Evolutionary conservation across 2,888 invertebrate species (phyloP).

Genomic region (Himalopsyche anomala): DNA sequence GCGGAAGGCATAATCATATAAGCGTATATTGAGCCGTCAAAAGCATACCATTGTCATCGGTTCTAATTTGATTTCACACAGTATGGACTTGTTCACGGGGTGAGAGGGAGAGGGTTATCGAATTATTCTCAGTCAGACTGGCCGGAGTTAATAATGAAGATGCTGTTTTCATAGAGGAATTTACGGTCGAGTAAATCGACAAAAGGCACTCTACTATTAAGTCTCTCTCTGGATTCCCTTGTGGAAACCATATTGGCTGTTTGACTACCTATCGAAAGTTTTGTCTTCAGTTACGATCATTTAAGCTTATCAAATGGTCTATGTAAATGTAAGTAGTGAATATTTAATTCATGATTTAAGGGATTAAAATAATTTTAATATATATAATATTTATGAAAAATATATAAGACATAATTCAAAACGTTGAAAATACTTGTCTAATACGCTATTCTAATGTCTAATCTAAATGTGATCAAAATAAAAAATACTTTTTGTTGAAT

Average conservation of each 20-base stretch:
- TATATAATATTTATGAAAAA: too few species aligned
- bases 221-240: background rate
- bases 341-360: too few species aligned
- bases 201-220: constrained; percentile 35
- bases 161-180: constrained; percentile 51
- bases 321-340: background rate
- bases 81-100: constrained; percentile 1
- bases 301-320: background rate
- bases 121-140: constrained; percentile 47
- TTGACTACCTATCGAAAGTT: constrained; percentile 38
- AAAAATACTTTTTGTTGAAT: too few species aligned
- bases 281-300: background rate
- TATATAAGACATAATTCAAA: too few species aligned
- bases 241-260: constrained; percentile 2
- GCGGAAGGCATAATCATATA: constrained; percentile 12
- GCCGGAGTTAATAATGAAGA: constrained; percentile 48
- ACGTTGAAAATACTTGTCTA: too few species aligned
- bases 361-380: too few species aligned
- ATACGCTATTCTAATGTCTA: too few species aligned
- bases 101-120: constrained; percentile 38
- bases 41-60: constrained; percentile 42
- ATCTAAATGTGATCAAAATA: too few species aligned
- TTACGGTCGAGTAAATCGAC: constrained; percentile 44
- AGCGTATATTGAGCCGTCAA: constrained; percentile 43
- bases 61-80: constrained; percentile 35